phyloP scores from a whole-genome alignment of 2,797 vertebrate species.

The Synanceia verrucosa region DNA sequence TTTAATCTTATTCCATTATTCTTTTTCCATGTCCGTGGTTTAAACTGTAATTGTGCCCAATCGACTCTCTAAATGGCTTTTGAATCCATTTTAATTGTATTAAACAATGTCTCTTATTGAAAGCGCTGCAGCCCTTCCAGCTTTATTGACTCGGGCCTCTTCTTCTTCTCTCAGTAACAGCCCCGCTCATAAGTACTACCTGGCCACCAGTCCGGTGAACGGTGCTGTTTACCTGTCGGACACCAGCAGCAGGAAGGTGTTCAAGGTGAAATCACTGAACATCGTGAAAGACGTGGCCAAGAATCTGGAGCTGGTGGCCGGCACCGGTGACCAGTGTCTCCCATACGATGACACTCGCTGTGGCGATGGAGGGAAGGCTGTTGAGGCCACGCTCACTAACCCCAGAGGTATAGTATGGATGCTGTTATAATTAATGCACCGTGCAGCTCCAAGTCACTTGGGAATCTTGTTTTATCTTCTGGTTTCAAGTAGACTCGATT shows the following conservation, averaged over 20 bases:
- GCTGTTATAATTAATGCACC: conserved; percentile 11
- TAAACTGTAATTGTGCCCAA: conserved; percentile 67
- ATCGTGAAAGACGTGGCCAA: conserved; percentile 93
- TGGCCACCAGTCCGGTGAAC: conserved; percentile 92
- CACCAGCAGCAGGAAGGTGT: conserved; percentile 95
- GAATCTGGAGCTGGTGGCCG: conserved; percentile 94
- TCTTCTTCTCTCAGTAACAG: conserved; percentile 86
- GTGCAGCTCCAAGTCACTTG: neutral
- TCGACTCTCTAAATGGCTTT: conserved; percentile 70
- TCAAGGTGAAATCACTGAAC: conserved; percentile 91
- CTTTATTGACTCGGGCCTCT: conserved; percentile 63
- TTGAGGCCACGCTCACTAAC: conserved; percentile 95
- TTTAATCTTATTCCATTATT: conserved; percentile 69
- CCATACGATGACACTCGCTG: conserved; percentile 97
- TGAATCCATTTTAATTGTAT: conserved; percentile 76
- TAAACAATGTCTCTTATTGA: conserved; percentile 68
- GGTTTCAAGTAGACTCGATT: conserved; percentile 16
- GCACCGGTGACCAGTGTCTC: conserved; percentile 97
- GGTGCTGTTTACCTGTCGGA: conserved; percentile 94
- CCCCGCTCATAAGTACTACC: conserved; percentile 97
- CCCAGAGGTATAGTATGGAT: conserved; percentile 87
- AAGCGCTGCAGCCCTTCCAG: conserved; percentile 52
- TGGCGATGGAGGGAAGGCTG: conserved; percentile 95
- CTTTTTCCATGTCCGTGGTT: conserved; percentile 58
- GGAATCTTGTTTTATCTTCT: conserved; percentile 1